Evolutionary conservation across 2,888 invertebrate species (phyloP).

Genomic region (Drosophila falleni): DNA sequence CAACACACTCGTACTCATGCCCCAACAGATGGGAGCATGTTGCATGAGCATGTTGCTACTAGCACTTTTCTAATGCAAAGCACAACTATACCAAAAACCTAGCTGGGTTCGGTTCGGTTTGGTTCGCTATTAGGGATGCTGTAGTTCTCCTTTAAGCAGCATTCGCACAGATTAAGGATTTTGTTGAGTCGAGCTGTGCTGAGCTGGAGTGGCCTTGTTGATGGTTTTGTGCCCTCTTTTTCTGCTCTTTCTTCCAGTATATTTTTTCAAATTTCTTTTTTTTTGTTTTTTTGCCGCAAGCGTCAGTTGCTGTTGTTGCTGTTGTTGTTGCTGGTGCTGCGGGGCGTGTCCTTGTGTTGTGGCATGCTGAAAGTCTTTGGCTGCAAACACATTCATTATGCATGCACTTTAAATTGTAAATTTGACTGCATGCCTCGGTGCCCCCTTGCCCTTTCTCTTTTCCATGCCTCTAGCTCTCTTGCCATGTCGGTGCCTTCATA

Average conservation of each 20-base stretch:
- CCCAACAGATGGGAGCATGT: slow-evolving; percentile 11
- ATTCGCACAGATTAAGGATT: slow-evolving; percentile 69
- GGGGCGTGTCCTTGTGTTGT: slow-evolving; percentile 55
- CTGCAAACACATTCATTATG: slow-evolving; percentile 75
- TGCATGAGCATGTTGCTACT: slow-evolving; percentile 29
- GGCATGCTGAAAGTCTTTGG: slow-evolving; percentile 61
- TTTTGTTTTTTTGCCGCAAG: slow-evolving; percentile 21
- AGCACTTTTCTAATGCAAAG: slow-evolving; percentile 56
- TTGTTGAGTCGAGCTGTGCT: slow-evolving; percentile 29
- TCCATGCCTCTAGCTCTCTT: background rate
- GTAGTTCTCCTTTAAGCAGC: slow-evolving; percentile 39
- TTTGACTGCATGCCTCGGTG: slow-evolving; percentile 56
- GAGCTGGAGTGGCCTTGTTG: slow-evolving; percentile 55
- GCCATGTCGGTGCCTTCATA: background rate
- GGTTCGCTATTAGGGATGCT: slow-evolving; percentile 5
- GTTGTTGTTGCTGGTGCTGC: slow-evolving; percentile 23
- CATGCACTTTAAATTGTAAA: slow-evolving; percentile 78
- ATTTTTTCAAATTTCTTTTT: slow-evolving; percentile 3
- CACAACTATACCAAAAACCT: slow-evolving; percentile 24
- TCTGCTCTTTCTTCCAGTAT: slow-evolving; percentile 4
- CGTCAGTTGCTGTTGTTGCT: slow-evolving; percentile 12
- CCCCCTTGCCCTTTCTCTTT: background rate
- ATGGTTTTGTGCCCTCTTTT: slow-evolving; percentile 38
- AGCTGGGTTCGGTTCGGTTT: slow-evolving; percentile 13
- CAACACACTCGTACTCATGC: slow-evolving; percentile 28